Evolutionary conservation across 2,113 vertebrate species (phyloP), one percentile per base, ranked within the genome.

Genomic region (Cygnus atratus): DNA sequence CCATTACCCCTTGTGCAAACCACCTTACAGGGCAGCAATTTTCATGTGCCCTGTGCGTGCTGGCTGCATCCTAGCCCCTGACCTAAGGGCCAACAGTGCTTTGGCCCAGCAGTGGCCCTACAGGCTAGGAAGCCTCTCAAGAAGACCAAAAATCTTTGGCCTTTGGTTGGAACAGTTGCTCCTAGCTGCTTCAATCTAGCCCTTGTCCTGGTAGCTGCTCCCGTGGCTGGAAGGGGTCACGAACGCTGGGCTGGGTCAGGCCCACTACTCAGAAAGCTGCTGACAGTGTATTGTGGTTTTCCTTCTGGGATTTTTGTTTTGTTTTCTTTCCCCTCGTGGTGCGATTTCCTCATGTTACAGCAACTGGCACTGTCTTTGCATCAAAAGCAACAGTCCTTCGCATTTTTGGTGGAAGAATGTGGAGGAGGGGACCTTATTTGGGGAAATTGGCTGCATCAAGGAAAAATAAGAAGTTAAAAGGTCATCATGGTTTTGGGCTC

Each of bases 261-360:
- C 87, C 79, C 55, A 10, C 70, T 77, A 55, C 76, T 93, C 39
- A 9, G 52, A 94, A 77, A 94, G 67, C 61, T 94, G 96, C 93
- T 96, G 96, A 97, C 92, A 75, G 52, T 89, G 93, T 89, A 84
- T 96, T 96, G 76, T 91, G 52, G 1, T 84, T 88, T 86, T 97
- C 82, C 88, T 93, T 95, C 84, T 92, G 92, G 75, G 72, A 66
- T 77, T 94, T 94, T 93, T 92, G 31, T 92, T 88, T 87, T 93
- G 25, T 87, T 90, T 89, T 63, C 28, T 78, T 88, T 94, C 65
- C 73, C 68, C 35, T 93, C 14, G 11, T 82, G 59, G 84, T 93
- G 66, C 10, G 9, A 20, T 91, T 87, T 90, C 68, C 80, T 97
- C 95, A 28, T 67, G n/a, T 96, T 97, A 96, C 90, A 94, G 81